Evolutionary conservation across 2,113 vertebrate species (phyloP), one percentile per base, ranked within the genome.

Genomic region (Alethe castanea): DNA sequence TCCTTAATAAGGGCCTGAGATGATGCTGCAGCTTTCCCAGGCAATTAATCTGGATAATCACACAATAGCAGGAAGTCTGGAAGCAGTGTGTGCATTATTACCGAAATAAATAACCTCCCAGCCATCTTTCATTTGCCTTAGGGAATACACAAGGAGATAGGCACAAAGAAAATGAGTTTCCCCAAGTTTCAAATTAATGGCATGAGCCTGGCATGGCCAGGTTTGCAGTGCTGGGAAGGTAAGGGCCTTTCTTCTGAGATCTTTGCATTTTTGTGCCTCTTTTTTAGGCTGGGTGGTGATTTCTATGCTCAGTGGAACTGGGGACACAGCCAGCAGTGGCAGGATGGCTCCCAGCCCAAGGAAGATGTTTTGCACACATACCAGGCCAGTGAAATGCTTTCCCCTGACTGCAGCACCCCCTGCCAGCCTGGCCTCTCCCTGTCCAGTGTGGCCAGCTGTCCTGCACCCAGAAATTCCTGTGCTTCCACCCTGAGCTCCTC

Each of bases 1-100:
- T 89, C 91, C 86, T 95, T 85, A 91, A 76, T 87, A 91, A 84
- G 92, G 84, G 64, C 73, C 80, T 61, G 76, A 93, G 86, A 93
- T 81, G 72, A 83, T 91, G 93, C 66, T 89, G 92, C 87, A 97
- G 45, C 89, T 96, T 95, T 87, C 74, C 83, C 79, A 72, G 93
- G 70, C 93, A 92, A 94, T 96, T 95, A 94, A 96, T 95, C 95
- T 93, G 90, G 88, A 94, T 73, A 95, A 94, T 95, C 67, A 5
- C 86, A 92, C 91, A 84, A 92, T 86, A 82, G 87, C 92, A 96
- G 90, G 95, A 93, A 93, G 95, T 92, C 92, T 92, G 90, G 80
- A 90, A 95, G 93, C 95, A 79, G 66, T 33, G 84, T 92, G 86
- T 83, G 47, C 69, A 62, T 92, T 92, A 91, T 94, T 94, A 90